Evolutionary conservation across 1,140 invertebrate species (phyloP).

Genomic region (Andrena cerasifolii): DNA sequence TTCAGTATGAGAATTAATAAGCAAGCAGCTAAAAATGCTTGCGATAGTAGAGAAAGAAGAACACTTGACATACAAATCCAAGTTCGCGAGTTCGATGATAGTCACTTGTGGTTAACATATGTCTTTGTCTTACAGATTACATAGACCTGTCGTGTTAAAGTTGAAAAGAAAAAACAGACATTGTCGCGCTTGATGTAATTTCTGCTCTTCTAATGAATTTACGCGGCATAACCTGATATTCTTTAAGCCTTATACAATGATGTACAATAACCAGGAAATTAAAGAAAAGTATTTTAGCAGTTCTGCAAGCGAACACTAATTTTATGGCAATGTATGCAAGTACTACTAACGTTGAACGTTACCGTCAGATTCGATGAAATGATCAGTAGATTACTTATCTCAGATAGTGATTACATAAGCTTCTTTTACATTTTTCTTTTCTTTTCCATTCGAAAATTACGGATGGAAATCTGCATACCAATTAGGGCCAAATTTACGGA

Average conservation of each 20-base stretch:
- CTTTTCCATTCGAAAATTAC: neutral
- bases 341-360: constrained; percentile 10
- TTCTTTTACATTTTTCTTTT: neutral
- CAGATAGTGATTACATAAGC: constrained; percentile 11
- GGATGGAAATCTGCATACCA: constrained; percentile 3
- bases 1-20: constrained; percentile 71
- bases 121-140: constrained; percentile 48
- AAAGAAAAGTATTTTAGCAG: constrained; percentile 41
- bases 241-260: constrained; percentile 26
- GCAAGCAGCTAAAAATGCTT: constrained; percentile 60
- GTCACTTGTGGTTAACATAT: constrained; percentile 39
- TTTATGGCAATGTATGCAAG: constrained; percentile 19
- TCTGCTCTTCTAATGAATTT: constrained; percentile 18
- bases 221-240: constrained; percentile 1
- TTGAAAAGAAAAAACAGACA: neutral
- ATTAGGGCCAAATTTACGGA: constrained; percentile 57
- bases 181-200: constrained; percentile 17
- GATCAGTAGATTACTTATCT: constrained; percentile 16
- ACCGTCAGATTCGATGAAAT: constrained; percentile 3
- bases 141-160: constrained; percentile 11
- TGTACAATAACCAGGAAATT: constrained; percentile 41
- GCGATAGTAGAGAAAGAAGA: too few species aligned
- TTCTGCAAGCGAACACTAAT: constrained; percentile 20
- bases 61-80: constrained; percentile 34
- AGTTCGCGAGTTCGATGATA: constrained; percentile 46